A percentile compares a stretch with the other conserved stretches of the same genome.
These are phyloP conservation scores for Poecile atricapillus DNA, from an alignment of 2,113 vertebrate species.

Conservation along the genomic window DNA sequence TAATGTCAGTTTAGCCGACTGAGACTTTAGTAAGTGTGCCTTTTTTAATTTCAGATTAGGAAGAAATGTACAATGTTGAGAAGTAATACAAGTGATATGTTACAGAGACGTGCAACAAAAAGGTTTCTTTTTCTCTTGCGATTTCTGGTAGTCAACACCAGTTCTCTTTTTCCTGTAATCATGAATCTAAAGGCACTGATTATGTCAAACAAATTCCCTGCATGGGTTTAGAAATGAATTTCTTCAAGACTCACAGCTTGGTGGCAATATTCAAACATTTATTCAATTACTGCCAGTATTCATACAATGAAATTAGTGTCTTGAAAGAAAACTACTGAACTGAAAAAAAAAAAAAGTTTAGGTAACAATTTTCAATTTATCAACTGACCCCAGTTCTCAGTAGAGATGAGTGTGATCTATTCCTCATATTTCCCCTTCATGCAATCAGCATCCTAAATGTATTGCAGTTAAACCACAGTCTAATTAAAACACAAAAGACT, in stretches of 20 bases:
- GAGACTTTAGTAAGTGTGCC: neutral
- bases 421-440: neutral
- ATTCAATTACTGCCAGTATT: neutral
- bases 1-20: neutral
- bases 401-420: neutral
- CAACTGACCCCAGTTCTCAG: neutral
- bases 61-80: neutral
- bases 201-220: neutral
- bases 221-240: neutral
- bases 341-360: neutral
- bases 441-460: neutral
- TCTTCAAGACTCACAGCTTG: slow-evolving; percentile 11
- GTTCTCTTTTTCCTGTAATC: neutral
- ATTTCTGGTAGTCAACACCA: neutral
- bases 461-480: neutral
- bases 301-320: neutral
- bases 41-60: neutral
- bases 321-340: neutral
- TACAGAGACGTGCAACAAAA: neutral
- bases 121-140: neutral
- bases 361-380: neutral
- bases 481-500: slow-evolving; percentile 40
- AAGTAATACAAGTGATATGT: neutral
- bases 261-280: slow-evolving; percentile 32
- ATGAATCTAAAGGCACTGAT: neutral